A percentile compares a stretch with the other conserved stretches of the same genome.
Conservation (phyloP, 2,888 invertebrate species). For the Nemotelus pantherinus region DNA sequence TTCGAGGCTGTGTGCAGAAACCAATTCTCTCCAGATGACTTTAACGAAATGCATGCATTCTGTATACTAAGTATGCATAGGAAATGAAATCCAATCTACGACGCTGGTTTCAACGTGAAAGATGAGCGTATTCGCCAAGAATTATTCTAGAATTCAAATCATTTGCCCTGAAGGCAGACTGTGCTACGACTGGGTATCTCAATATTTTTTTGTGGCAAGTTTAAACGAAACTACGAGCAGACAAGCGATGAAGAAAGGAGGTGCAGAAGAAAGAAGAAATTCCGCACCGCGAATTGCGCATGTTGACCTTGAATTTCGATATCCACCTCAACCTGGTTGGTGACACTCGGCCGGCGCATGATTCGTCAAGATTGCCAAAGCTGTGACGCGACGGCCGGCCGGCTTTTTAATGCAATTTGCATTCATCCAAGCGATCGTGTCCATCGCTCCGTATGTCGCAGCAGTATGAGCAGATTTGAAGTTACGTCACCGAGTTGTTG, state of each 20-base stretch:
- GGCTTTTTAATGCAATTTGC: conserved; percentile 19
- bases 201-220: no score
- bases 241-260: conserved; percentile 1
- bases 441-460: neutral
- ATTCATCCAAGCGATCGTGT: neutral
- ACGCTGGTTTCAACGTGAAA: no score
- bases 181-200: no score
- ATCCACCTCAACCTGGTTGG: conserved; percentile 20
- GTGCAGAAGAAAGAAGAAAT: conserved; percentile 35
- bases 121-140: no score
- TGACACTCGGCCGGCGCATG: conserved; percentile 34
- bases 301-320: conserved; percentile 36
- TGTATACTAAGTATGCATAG: no score
- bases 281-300: conserved; percentile 32
- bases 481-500: conserved; percentile 9
- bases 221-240: no score
- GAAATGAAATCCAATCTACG: no score
- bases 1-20: no score
- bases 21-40: no score
- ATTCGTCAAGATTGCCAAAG: neutral
- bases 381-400: neutral
- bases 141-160: no score
- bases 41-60: no score
- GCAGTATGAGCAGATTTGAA: neutral
- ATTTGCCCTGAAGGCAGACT: no score